Evolutionary conservation across 2,113 vertebrate species (phyloP).

Genomic region (Terrapene triunguis): DNA sequence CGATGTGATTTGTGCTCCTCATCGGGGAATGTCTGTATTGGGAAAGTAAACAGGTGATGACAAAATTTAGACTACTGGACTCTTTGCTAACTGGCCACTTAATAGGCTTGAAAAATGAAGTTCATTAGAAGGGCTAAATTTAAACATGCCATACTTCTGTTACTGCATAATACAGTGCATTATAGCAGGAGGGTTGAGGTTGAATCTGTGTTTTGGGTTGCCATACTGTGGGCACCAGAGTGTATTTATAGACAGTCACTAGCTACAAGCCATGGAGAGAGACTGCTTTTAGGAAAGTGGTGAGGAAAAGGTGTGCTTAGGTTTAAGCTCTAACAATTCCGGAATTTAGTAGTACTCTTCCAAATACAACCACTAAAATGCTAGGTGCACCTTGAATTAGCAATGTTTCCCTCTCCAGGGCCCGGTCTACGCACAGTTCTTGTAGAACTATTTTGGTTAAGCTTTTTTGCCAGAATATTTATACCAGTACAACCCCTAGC

Average conservation of each 20-base stretch:
- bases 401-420: neutral
- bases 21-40: neutral
- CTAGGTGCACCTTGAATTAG: neutral
- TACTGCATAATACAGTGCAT: neutral
- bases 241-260: neutral
- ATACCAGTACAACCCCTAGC: neutral
- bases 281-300: neutral
- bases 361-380: neutral
- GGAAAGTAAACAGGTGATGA: neutral
- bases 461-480: neutral
- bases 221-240: neutral
- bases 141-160: neutral
- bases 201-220: neutral
- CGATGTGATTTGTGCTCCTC: neutral
- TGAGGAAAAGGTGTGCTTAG: neutral
- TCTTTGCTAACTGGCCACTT: neutral
- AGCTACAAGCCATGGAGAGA: neutral
- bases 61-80: neutral
- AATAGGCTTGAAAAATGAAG: neutral
- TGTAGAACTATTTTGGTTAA: conserved; percentile 4
- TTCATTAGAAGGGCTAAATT: neutral
- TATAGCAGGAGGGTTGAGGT: neutral
- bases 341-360: neutral
- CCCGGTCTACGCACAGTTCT: neutral
- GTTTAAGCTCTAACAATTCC: neutral